A percentile compares a stretch with the other conserved stretches of the same genome.
These are phyloP conservation scores for Penaeus japonicus DNA, from an alignment of 1,140 invertebrate genomes.

Conservation along the genomic window DNA sequence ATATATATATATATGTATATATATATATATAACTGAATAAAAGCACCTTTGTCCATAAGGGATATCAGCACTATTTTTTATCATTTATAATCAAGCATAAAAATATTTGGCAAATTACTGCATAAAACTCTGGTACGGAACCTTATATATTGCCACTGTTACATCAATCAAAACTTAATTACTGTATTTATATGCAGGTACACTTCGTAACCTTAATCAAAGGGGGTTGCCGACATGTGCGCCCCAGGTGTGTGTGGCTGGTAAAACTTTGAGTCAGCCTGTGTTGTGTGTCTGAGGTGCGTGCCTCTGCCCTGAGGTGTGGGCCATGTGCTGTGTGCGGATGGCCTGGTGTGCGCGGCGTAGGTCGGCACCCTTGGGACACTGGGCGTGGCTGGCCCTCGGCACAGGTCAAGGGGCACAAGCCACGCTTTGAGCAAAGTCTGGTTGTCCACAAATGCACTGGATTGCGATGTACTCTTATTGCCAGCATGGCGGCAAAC, in stretches of 20 bases:
- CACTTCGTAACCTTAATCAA: constrained; percentile 50
- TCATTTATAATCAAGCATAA: constrained; percentile 42
- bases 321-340: constrained; percentile 6
- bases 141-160: constrained; percentile 55
- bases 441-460: constrained; percentile 52
- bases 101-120: constrained; percentile 50
- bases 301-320: constrained; percentile 2
- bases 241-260: not conserved
- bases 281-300: constrained; percentile 1
- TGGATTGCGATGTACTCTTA: constrained; percentile 51
- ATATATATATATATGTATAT: not conserved
- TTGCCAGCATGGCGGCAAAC: constrained; percentile 41
- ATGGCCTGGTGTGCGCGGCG: not conserved
- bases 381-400: constrained; percentile 26
- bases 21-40: constrained; percentile 43
- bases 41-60: constrained; percentile 49
- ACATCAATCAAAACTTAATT: constrained; percentile 52
- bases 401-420: constrained; percentile 18
- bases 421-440: constrained; percentile 50
- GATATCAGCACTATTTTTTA: constrained; percentile 24
- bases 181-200: constrained; percentile 51
- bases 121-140: constrained; percentile 56
- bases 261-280: not conserved
- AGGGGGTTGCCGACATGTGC: constrained; percentile 24
- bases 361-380: constrained; percentile 47